phyloP scores from a whole-genome alignment of 2,113 vertebrate genomes.

The Varanus komodoensis region DNA sequence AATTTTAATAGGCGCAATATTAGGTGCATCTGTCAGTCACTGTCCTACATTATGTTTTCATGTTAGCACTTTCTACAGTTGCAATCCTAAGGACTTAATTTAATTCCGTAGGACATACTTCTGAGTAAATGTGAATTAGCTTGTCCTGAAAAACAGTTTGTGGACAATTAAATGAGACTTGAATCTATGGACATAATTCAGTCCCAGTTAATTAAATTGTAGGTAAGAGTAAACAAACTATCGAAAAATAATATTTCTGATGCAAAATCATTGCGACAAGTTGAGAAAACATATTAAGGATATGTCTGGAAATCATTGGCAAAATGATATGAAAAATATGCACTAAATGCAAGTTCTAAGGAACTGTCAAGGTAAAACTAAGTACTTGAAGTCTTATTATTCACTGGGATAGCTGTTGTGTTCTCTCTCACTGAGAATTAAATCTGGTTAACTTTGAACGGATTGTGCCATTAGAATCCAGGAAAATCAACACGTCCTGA shows the following conservation, averaged over 20 bases:
- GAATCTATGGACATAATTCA: background rate
- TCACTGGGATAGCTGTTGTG: background rate
- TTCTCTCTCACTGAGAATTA: background rate
- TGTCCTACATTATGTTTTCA: background rate
- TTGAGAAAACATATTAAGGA: slow-evolving; percentile 55
- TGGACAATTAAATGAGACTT: background rate
- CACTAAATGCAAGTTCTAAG: slow-evolving; percentile 56
- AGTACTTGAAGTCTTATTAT: background rate
- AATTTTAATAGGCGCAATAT: slow-evolving; percentile 29
- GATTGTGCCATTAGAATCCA: slow-evolving; percentile 18
- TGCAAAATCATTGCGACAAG: slow-evolving; percentile 50
- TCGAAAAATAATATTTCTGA: slow-evolving; percentile 29
- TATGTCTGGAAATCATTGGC: slow-evolving; percentile 52
- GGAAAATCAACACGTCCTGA: slow-evolving; percentile 38
- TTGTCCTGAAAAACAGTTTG: background rate
- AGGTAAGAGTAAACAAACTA: background rate
- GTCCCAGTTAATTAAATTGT: background rate
- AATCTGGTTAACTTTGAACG: background rate
- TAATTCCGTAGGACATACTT: background rate
- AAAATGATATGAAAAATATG: slow-evolving; percentile 45
- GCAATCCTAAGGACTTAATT: background rate
- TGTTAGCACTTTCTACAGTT: background rate
- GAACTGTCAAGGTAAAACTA: background rate
- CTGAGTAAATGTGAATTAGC: background rate
- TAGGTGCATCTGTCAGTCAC: slow-evolving; percentile 37